A percentile compares a stretch with the other conserved stretches of the same genome.
Evolutionary conservation across 2,888 invertebrate species (phyloP).

Genomic region (Scaptomyza parva): DNA sequence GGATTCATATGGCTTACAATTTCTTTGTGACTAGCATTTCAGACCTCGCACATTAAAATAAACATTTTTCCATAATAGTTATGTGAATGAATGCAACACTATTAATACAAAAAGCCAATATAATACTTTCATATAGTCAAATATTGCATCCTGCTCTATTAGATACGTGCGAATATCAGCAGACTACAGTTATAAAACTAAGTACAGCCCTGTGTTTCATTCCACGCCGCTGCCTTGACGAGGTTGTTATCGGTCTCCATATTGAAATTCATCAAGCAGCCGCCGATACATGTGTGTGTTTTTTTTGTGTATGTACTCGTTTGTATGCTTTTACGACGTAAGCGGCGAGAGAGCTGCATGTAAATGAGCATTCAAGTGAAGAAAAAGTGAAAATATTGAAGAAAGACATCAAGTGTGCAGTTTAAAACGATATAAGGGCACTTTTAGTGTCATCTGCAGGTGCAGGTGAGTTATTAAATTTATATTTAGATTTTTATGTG

Average conservation of each 20-base stretch:
- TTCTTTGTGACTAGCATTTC: neutral
- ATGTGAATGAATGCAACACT: neutral
- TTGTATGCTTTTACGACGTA: constrained; percentile 33
- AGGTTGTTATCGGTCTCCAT: constrained; percentile 58
- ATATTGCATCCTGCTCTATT: constrained; percentile 1
- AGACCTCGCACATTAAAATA: neutral
- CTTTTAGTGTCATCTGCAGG: neutral
- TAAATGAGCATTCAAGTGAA: constrained; percentile 32
- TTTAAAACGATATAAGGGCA: neutral
- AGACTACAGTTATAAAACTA: constrained; percentile 29
- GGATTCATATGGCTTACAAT: neutral
- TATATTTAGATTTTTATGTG: neutral
- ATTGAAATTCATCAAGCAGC: constrained; percentile 51
- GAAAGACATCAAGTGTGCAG: neutral
- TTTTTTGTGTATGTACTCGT: constrained; percentile 33
- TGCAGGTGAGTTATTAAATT: constrained; percentile 27
- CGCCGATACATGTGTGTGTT: constrained; percentile 28
- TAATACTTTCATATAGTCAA: neutral
- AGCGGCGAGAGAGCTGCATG: constrained; percentile 25
- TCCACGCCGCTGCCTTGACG: constrained; percentile 41
- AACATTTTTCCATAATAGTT: neutral
- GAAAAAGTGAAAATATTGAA: constrained; percentile 20
- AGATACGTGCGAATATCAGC: constrained; percentile 28
- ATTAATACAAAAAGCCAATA: neutral
- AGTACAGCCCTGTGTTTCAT: constrained; percentile 66